Conservation (phyloP, 2,888 invertebrate genomes). For the Halictus quadricinctus region DNA sequence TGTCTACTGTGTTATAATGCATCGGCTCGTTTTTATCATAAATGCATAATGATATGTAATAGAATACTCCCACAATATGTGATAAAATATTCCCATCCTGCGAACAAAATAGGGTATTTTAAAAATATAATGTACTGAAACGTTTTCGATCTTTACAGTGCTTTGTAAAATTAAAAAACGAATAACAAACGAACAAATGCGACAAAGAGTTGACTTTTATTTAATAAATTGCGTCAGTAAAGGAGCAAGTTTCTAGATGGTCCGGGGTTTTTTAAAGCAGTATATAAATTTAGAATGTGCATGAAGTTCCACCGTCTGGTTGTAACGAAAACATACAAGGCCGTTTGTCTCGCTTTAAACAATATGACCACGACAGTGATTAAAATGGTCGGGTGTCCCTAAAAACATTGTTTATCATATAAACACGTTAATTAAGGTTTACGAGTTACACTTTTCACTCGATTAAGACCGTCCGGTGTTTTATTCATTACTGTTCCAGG, state of each 20-base stretch:
- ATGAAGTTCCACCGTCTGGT: neutral
- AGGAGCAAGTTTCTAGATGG: neutral
- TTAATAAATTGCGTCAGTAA: neutral
- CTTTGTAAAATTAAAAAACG: neutral
- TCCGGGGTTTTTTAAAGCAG: neutral
- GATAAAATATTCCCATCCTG: neutral
- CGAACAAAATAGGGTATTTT: neutral
- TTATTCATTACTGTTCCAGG: neutral
- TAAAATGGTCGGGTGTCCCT: neutral
- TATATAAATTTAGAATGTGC: neutral
- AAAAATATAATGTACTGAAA: neutral
- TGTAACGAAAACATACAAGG: neutral
- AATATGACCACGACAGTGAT: neutral
- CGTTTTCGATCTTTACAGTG: neutral
- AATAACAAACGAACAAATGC: neutral
- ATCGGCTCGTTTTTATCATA: no score
- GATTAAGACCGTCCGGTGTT: neutral
- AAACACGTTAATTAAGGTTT: neutral
- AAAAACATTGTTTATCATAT: neutral
- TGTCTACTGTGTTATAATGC: no score
- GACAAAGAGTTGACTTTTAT: neutral
- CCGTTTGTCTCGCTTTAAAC: neutral
- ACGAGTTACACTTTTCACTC: neutral
- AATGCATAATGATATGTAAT: no score
- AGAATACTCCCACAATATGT: no score